Conservation (phyloP, 2,113 vertebrate species). For the Zapornia atra region DNA sequence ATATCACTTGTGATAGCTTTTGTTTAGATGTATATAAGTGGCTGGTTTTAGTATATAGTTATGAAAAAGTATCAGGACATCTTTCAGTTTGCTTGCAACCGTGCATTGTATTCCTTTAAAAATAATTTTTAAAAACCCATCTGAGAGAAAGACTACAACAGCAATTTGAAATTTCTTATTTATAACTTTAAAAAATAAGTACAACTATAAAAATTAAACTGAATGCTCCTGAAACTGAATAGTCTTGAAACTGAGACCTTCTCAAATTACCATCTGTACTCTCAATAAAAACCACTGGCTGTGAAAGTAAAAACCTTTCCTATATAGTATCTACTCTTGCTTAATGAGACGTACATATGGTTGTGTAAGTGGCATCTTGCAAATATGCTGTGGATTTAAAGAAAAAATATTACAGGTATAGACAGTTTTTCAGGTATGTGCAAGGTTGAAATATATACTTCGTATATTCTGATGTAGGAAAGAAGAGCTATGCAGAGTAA, state of each 20-base stretch:
- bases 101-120: not conserved
- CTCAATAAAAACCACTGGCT: not conserved
- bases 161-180: not conserved
- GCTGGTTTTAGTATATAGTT: fast-evolving
- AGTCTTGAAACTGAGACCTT: not conserved
- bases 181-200: not conserved
- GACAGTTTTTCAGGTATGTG: not conserved
- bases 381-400: not conserved
- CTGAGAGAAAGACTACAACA: not conserved
- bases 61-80: not conserved
- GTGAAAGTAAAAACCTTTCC: not conserved
- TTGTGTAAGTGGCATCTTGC: not conserved
- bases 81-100: not conserved
- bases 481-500: not conserved
- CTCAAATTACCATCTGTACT: not conserved
- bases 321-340: not conserved
- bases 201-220: not conserved
- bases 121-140: not conserved
- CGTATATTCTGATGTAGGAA: not conserved
- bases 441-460: not conserved
- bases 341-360: not conserved
- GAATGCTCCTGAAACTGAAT: not conserved
- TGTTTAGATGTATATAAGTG: not conserved
- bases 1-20: not conserved
- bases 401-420: not conserved